Percentiles rank a stretch among this genome's conserved stretches.
phyloP scores from a whole-genome alignment of 2,113 vertebrate species.

The Scopus umbretta region DNA sequence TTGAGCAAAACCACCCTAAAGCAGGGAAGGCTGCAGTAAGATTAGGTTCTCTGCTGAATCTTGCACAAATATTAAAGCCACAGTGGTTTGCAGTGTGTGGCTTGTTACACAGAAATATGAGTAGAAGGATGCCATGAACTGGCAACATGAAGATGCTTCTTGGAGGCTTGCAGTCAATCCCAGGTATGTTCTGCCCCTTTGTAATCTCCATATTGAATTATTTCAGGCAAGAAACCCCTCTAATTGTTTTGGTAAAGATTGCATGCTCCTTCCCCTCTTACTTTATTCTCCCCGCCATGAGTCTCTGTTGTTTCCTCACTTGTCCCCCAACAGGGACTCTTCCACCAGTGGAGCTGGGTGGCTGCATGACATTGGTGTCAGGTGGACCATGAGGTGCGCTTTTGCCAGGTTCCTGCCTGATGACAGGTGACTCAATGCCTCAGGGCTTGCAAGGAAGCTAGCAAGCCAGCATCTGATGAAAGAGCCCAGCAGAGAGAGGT shows the following conservation, averaged over 20 bases:
- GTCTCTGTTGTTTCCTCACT: neutral
- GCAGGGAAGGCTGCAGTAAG: neutral
- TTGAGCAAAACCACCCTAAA: neutral
- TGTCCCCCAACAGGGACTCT: neutral
- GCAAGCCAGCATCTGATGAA: conserved; percentile 5
- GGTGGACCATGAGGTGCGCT: neutral
- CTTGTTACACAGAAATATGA: too few relatives aligned
- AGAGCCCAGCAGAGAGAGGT: neutral
- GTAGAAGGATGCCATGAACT: neutral
- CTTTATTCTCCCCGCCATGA: too few relatives aligned
- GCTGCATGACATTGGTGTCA: neutral
- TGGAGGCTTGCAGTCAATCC: neutral
- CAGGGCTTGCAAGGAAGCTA: neutral
- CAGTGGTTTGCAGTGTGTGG: neutral
- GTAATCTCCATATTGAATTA: neutral
- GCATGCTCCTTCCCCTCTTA: neutral
- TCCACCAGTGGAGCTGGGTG: neutral
- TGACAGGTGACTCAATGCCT: conserved; percentile 15
- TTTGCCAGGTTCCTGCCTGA: neutral
- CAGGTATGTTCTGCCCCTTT: neutral
- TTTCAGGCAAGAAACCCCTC: neutral
- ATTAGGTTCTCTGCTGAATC: neutral
- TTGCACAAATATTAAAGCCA: neutral
- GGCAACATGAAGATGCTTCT: neutral
- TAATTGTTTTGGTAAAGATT: neutral